Evolutionary conservation across 2,797 vertebrate genomes (phyloP), one percentile per base, ranked within the genome.

Genomic region (Anolis apletophallus): DNA sequence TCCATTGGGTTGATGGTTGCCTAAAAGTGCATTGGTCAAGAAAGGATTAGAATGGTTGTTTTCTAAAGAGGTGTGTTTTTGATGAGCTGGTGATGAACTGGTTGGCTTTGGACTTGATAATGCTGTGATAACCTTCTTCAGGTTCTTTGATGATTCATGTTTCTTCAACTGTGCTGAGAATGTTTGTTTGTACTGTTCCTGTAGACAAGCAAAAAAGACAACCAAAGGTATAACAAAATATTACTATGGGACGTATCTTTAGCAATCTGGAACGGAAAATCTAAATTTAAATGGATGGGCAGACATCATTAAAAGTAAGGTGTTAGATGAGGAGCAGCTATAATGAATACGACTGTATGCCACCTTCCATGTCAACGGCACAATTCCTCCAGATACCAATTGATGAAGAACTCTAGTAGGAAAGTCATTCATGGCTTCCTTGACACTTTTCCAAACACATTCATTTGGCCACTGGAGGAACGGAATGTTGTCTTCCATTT

Each of bases 1-100:
- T 94, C 97, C 97, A 85, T 98, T 98, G 86, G 95, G 96, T 91
- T 97, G 97, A 84, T 96, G 97, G 94, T 96, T 97, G 91, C 98
- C 98, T 96, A 99, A 97, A 96, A 99, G 98, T 96, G 98, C 98
- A 94, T 98, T 98, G 91, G 98, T 97, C 94, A 99, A 97, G 94
- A 99, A 98, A 88, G 98, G 96, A 91, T 97, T 98, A 93, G 97
- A 96, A 94, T 98, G 97, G 93, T 94, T 97, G 95, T 95, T 97
- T 95, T 96, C 96, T 93, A 95, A 80, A 80, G 96, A 89, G 82
- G 95, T 87, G 79, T 95, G 95, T 92, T 97, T 97, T 93, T 94
- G 96, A 95, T 95, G 95, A 95, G 94, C 96, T 94, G 96, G 93
- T 89, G 94, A 95, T 93, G 94, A 96, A 87, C 96, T 95, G 80